phyloP scores from a whole-genome alignment of 2,888 invertebrate species.

The Blera fallax region DNA sequence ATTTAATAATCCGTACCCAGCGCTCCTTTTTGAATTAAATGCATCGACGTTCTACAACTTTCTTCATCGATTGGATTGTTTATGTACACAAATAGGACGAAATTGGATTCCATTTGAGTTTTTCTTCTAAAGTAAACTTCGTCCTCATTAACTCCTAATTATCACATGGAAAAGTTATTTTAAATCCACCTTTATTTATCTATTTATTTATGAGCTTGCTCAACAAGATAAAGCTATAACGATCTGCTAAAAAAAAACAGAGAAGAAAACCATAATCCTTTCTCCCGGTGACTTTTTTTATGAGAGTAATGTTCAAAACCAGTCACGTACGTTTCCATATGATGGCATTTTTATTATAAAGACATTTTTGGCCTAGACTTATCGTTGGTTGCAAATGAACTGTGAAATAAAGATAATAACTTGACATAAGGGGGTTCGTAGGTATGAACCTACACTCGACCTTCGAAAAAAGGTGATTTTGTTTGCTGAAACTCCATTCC shows the following conservation, averaged over 20 bases:
- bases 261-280: not conserved
- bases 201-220: not conserved
- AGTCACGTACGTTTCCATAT: conserved; percentile 36
- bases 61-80: too few relatives aligned
- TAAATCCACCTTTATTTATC: not conserved
- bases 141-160: not conserved
- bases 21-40: too few relatives aligned
- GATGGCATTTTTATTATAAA: conserved; percentile 29
- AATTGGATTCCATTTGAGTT: not conserved
- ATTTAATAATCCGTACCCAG: too few relatives aligned
- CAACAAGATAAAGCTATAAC: not conserved
- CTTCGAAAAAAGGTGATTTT: not conserved
- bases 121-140: not conserved
- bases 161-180: not conserved
- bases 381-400: conserved; percentile 35
- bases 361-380: conserved; percentile 28
- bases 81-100: too few relatives aligned
- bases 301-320: conserved; percentile 2
- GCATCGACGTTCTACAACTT: too few relatives aligned
- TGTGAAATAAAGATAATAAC: conserved; percentile 49
- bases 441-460: not conserved
- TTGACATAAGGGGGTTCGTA: not conserved
- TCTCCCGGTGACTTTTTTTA: not conserved
- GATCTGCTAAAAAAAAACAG: not conserved
- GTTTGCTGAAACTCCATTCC: not conserved